Percentiles rank a stretch among this genome's conserved stretches.
These are phyloP conservation scores for Pasiphila rectangulata DNA, from an alignment of 2,888 invertebrate species.

Conservation along the genomic window DNA sequence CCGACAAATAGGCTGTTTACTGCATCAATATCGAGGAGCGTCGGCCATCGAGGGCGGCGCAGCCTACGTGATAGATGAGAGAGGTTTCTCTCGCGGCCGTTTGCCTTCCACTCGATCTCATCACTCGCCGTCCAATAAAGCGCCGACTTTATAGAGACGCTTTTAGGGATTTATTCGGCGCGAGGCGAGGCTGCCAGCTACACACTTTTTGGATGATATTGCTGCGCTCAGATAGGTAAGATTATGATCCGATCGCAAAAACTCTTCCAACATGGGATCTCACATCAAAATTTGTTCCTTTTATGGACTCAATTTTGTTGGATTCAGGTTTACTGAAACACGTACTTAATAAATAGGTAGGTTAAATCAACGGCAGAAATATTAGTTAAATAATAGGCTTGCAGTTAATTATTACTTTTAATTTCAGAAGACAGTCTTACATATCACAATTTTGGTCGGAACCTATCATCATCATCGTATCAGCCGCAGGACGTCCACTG, in stretches of 20 bases:
- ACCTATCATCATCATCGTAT: too few relatives aligned
- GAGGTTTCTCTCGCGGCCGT: slow-evolving; percentile 27
- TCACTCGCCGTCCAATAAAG: slow-evolving; percentile 28
- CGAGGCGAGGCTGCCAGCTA: slow-evolving; percentile 2
- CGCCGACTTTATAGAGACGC: slow-evolving; percentile 19
- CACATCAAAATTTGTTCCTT: not conserved
- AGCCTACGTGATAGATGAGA: slow-evolving; percentile 43
- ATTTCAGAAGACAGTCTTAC: too few relatives aligned
- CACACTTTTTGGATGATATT: not conserved
- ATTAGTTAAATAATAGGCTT: too few relatives aligned
- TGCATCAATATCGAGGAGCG: slow-evolving; percentile 1
- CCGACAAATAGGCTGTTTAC: slow-evolving; percentile 5
- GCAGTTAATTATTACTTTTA: too few relatives aligned
- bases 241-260: not conserved
- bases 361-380: too few relatives aligned
- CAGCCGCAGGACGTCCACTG: too few relatives aligned
- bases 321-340: not conserved
- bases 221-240: not conserved
- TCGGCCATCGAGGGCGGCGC: not conserved
- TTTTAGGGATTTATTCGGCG: slow-evolving; percentile 16
- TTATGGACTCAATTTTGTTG: slow-evolving; percentile 1
- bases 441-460: too few relatives aligned
- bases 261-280: not conserved
- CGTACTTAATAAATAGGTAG: too few relatives aligned
- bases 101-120: slow-evolving; percentile 30